These are phyloP conservation scores for Eilema depressum DNA, from an alignment of 2,888 invertebrate species.

Conservation along the genomic window DNA sequence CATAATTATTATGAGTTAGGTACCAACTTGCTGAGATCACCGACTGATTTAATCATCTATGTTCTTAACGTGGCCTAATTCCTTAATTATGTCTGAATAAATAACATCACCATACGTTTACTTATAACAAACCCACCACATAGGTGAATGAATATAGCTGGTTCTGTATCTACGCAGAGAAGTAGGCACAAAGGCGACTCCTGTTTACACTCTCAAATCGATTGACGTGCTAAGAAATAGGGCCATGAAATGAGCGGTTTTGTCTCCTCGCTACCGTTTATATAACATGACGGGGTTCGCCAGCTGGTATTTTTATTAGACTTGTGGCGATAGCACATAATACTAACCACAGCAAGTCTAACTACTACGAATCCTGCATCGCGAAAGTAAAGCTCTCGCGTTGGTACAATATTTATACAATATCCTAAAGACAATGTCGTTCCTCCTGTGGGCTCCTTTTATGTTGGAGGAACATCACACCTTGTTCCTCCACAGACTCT, in stretches of 20 bases:
- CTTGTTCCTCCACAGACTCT: too few species aligned
- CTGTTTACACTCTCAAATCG: slow-evolving; percentile 64
- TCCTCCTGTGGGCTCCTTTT: too few species aligned
- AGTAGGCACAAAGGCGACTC: slow-evolving; percentile 49
- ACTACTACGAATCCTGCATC: too few species aligned
- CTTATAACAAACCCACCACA: neutral
- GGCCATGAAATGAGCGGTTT: slow-evolving; percentile 49
- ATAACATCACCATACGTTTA: neutral
- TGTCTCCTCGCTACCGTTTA: neutral
- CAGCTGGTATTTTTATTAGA: too few species aligned
- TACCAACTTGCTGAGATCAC: neutral
- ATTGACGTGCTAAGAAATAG: slow-evolving; percentile 62
- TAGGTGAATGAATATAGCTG: slow-evolving; percentile 19
- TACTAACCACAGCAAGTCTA: too few species aligned
- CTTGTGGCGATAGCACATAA: too few species aligned
- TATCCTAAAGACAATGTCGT: too few species aligned
- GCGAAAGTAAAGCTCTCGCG: too few species aligned
- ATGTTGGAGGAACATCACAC: too few species aligned
- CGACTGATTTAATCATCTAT: neutral
- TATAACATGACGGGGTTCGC: too few species aligned
- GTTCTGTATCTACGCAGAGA: slow-evolving; percentile 26
- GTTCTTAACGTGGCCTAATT: neutral
- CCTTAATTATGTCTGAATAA: neutral
- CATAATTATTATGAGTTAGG: neutral
- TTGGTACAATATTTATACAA: too few species aligned